phyloP scores from a whole-genome alignment of 2,113 vertebrate species.

The Hipposideros armiger region DNA sequence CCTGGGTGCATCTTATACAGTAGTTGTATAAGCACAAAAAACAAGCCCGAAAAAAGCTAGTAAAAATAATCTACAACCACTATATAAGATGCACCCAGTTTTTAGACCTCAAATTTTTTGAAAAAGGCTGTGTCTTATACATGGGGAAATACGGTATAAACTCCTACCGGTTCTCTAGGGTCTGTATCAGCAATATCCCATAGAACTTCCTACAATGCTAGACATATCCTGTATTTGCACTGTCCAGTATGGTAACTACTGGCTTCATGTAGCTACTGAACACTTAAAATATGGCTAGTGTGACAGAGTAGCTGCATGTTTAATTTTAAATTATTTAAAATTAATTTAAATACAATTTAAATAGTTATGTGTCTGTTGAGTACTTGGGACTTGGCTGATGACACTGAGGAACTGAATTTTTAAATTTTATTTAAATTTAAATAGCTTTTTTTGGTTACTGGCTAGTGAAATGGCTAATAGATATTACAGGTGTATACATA shows the following conservation, averaged over 20 bases:
- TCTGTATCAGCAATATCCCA: fast-evolving
- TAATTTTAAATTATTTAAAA: constrained; percentile 41
- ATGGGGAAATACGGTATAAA: too few species aligned
- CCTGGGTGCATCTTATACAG: too few species aligned
- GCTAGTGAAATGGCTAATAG: not conserved
- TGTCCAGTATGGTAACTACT: not conserved
- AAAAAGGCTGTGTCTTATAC: too few species aligned
- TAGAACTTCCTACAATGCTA: not conserved
- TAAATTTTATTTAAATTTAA: constrained; percentile 31
- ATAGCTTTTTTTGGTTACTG: not conserved
- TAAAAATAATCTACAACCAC: too few species aligned
- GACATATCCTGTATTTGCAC: not conserved
- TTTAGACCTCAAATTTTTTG: too few species aligned
- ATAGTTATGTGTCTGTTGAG: not conserved
- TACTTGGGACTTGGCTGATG: not conserved
- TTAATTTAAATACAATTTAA: constrained; percentile 39
- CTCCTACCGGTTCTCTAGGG: not conserved
- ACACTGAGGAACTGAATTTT: not conserved
- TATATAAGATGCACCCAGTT: too few species aligned
- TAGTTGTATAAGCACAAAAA: too few species aligned
- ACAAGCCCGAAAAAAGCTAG: too few species aligned
- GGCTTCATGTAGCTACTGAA: not conserved
- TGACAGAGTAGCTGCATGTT: not conserved
- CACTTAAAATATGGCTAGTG: not conserved
- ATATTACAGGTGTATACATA: not conserved